Base-by-base conservation (phyloP, 1,140 invertebrate genomes). In the Procambarus clarkii region DNA sequence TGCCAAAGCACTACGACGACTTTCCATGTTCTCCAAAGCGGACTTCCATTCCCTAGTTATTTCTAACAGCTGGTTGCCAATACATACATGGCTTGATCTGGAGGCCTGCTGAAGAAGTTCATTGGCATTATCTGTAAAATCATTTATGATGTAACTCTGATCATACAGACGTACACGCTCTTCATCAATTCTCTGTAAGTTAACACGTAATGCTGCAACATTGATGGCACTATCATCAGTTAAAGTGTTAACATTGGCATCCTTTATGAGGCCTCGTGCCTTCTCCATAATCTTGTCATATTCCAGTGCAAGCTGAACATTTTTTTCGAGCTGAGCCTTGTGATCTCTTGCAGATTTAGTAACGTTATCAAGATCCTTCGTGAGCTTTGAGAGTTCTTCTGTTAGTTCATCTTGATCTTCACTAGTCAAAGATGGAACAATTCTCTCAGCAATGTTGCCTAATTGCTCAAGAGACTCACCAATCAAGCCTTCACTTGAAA, bases 361-460 rank as follows among this genome's bases (percentile, higher is more conserved):
- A 15, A 93, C 91, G 74, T 93, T 64, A 69, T 93, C 92, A 21
- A 93, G 71, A 44, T 92, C 92, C 46, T 92, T 93, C 11, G 92
- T 93, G 13, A 93, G 88, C 46, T 93, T 78, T 64, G 88, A 84
- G 15, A 93, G 96, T 93, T 98, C 97, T 0, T 96, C 95, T 15
- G 96, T 97, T 2, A 98, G 94, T 92, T 97, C 97, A 91, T 98
- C 97, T 93, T 98, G 97, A 93, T 98, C 97, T 7, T 96, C 95
- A 64, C 96, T 95, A 34, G 96, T 96, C 18, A 98, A 94, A 0
- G 97, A 98, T 1, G 97, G 97, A 97, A 97, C 97, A 76, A 98
- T 98, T 93, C 97, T 97, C 93, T 98, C 97, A 3, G 97, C 97
- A 13, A 96, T 96, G 87, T 97, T 97, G 93, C 98, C 97, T 92